A percentile compares a stretch with the other conserved stretches of the same genome.
Evolutionary conservation across 2,113 vertebrate species (phyloP).

Genomic region (Anseranas semipalmata): DNA sequence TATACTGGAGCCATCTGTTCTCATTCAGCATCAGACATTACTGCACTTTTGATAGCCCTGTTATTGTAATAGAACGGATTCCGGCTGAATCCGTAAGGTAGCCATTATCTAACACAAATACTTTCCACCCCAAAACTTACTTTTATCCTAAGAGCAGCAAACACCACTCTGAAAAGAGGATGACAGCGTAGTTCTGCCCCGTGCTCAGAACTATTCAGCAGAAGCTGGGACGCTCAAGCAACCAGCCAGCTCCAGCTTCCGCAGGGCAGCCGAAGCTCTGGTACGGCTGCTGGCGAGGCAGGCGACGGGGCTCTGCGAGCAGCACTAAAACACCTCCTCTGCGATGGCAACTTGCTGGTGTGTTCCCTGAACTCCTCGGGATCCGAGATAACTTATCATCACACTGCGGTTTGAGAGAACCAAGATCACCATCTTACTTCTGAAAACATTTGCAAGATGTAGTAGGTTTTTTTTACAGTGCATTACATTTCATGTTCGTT

Average conservation of each 20-base stretch:
- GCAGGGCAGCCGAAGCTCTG: background rate
- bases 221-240: background rate
- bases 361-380: background rate
- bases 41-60: background rate
- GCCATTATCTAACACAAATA: background rate
- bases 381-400: background rate
- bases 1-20: background rate
- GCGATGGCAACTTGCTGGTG: background rate
- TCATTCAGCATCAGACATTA: background rate
- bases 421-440: background rate
- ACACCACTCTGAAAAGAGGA: background rate
- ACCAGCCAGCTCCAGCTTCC: background rate
- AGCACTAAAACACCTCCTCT: background rate
- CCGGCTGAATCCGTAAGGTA: background rate
- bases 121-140: background rate
- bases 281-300: fast-evolving
- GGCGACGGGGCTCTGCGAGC: background rate
- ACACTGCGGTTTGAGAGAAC: background rate
- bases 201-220: background rate
- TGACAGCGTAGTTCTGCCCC: background rate
- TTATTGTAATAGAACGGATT: background rate
- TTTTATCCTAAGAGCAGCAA: background rate
- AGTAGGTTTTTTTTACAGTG: background rate
- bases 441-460: background rate
- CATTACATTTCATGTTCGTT: background rate